Conservation (phyloP, 2,113 vertebrate genomes). For the Alligator mississippiensis region DNA sequence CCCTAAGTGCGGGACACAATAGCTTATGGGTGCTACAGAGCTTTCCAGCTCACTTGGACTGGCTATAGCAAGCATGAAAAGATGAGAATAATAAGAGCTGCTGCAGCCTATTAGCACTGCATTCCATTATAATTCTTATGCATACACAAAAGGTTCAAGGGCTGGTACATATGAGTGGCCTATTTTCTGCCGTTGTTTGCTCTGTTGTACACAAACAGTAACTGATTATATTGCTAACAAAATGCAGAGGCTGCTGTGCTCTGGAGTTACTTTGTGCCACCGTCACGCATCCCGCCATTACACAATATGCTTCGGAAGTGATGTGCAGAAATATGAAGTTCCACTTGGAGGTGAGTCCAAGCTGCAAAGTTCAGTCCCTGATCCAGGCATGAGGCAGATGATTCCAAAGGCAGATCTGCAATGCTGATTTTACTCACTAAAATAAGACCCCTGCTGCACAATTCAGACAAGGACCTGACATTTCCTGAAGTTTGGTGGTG, state of each 20-base stretch:
- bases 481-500: neutral
- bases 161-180: neutral
- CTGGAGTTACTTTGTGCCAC: neutral
- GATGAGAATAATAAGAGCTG: neutral
- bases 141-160: neutral
- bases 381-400: neutral
- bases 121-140: neutral
- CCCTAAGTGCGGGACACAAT: neutral
- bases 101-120: neutral
- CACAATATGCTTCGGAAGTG: neutral
- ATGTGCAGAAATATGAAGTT: neutral
- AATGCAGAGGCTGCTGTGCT: neutral
- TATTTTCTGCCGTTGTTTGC: neutral
- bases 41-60: neutral
- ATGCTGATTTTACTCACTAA: accelerated
- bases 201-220: neutral
- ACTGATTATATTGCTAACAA: neutral
- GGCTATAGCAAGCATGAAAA: neutral
- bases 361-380: neutral
- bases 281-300: neutral
- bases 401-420: neutral
- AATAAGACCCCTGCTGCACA: neutral
- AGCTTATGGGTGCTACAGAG: neutral
- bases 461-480: neutral
- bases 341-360: neutral